A percentile compares a stretch with the other conserved stretches of the same genome.
phyloP scores from a whole-genome alignment of 2,888 invertebrate species.

The Polymixis flavicincta region DNA sequence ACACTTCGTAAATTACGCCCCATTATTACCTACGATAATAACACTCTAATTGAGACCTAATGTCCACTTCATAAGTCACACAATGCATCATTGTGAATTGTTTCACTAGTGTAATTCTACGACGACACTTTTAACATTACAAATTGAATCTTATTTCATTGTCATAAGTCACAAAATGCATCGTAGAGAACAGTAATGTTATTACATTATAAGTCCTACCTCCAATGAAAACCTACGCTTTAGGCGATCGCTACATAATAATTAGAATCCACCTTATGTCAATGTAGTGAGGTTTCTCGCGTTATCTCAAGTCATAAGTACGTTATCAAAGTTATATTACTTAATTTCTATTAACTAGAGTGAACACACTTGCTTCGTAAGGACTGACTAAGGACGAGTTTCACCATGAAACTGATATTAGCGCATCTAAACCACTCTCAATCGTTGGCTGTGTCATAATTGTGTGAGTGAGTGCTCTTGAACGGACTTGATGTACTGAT shows the following conservation, averaged over 20 bases:
- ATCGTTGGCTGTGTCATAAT: background rate
- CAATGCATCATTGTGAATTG: slow-evolving; percentile 1
- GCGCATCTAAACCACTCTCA: background rate
- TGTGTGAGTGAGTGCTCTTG: too few species aligned
- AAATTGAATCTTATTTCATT: background rate
- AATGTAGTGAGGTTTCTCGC: slow-evolving; percentile 61
- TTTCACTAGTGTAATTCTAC: background rate
- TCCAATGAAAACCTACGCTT: slow-evolving; percentile 21
- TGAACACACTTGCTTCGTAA: slow-evolving; percentile 11
- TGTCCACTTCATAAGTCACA: slow-evolving; percentile 32
- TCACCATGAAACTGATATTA: background rate
- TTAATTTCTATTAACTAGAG: slow-evolving; percentile 23
- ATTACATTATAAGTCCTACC: slow-evolving; percentile 18
- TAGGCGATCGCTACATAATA: slow-evolving; percentile 44
- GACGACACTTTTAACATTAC: background rate
- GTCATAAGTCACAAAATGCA: slow-evolving; percentile 27
- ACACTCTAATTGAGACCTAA: slow-evolving; percentile 27
- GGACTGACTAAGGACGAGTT: background rate
- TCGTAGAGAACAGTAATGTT: background rate
- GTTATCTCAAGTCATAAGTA: slow-evolving; percentile 65
- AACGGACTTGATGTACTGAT: background rate
- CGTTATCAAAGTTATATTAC: slow-evolving; percentile 38
- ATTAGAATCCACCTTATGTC: slow-evolving; percentile 53
- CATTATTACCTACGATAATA: slow-evolving; percentile 10
- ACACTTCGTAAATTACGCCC: slow-evolving; percentile 30